Conservation (phyloP, 2,888 invertebrate species). For the Ptilodon capucinus region DNA sequence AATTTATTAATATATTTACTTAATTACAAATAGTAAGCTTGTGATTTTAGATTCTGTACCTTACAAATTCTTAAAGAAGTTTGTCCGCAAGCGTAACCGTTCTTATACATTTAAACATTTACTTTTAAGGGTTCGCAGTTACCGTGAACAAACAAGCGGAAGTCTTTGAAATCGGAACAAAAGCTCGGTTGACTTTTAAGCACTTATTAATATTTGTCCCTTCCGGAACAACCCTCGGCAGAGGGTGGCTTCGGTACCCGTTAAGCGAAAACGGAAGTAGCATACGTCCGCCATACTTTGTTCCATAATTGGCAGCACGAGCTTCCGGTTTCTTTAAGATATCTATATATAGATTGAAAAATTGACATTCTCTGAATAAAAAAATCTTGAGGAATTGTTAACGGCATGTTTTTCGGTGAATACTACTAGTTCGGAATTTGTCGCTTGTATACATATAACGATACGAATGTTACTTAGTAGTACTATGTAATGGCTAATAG, state of each 20-base stretch:
- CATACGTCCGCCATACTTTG: conserved; percentile 71
- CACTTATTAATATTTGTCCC: conserved; percentile 71
- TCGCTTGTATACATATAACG: no score
- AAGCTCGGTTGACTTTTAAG: conserved; percentile 67
- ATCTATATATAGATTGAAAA: conserved; percentile 37
- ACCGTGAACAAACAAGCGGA: conserved; percentile 16
- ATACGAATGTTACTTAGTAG: no score
- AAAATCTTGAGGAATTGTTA: background rate
- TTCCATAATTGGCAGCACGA: conserved; percentile 75
- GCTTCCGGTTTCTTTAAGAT: conserved; percentile 63
- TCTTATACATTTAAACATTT: background rate
- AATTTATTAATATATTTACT: no score
- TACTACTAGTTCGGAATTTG: no score
- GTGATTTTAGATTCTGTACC: no score
- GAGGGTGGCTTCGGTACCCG: conserved; percentile 68
- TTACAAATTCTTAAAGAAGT: no score
- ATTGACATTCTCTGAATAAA: conserved; percentile 18
- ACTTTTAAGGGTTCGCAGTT: background rate
- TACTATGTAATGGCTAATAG: no score
- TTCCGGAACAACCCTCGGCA: conserved; percentile 73
- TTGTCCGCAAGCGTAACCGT: no score
- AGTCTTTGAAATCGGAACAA: conserved; percentile 58
- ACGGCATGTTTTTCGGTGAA: background rate
- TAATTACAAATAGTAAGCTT: no score
- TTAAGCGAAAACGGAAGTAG: conserved; percentile 77